phyloP scores from a whole-genome alignment of 1,140 invertebrate species.

The Drosophila burlai region DNA sequence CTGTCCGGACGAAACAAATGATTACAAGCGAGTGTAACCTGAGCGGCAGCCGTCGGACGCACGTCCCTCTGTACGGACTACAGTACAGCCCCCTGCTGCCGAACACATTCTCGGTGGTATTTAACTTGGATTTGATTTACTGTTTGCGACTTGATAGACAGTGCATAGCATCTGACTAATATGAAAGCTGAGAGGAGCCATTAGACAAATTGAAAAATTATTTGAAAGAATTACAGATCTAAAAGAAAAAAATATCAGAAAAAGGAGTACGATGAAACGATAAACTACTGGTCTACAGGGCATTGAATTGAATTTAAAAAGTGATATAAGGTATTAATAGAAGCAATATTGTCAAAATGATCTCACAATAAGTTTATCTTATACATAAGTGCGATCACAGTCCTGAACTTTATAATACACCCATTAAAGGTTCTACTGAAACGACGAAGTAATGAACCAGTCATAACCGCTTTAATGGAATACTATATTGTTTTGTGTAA shows the following conservation, averaged over 20 bases:
- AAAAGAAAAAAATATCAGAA: neutral
- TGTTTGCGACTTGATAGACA: no score
- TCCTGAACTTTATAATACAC: no score
- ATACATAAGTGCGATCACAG: no score
- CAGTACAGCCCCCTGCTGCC: neutral
- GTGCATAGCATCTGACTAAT: neutral
- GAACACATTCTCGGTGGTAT: neutral
- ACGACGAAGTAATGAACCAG: neutral
- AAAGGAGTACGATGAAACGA: neutral
- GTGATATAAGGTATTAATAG: neutral
- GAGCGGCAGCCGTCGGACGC: constrained; percentile 56
- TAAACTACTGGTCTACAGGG: neutral
- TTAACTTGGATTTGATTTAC: neutral
- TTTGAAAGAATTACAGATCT: neutral
- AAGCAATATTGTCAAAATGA: neutral
- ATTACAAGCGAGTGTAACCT: constrained; percentile 80
- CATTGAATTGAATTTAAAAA: neutral
- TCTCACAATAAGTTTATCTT: no score
- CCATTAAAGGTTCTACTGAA: no score
- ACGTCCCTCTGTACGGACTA: constrained; percentile 14
- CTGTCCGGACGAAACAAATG: constrained; percentile 74
- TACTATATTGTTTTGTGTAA: no score
- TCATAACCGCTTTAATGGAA: no score
- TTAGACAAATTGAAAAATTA: neutral
- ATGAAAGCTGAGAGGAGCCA: neutral